Conservation (phyloP, 2,888 invertebrate species). For the Microchrysa polita region DNA sequence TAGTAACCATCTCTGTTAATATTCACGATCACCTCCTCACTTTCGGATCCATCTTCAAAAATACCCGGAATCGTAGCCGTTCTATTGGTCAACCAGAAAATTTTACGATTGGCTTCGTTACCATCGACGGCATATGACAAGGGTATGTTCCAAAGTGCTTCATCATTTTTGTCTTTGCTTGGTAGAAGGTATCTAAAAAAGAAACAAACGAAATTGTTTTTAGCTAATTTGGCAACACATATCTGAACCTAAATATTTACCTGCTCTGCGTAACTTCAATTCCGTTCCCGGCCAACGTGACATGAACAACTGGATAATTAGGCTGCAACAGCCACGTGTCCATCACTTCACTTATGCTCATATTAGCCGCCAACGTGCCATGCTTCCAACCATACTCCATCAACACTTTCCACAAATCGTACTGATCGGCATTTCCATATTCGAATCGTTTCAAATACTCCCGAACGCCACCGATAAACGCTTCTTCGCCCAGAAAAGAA, state of each 20-base stretch:
- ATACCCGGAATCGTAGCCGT: slow-evolving; percentile 58
- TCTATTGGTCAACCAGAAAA: slow-evolving; percentile 58
- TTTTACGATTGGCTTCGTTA: slow-evolving; percentile 59
- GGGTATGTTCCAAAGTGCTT: slow-evolving; percentile 60
- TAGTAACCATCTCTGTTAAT: slow-evolving; percentile 70
- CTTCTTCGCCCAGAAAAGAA: slow-evolving; percentile 72
- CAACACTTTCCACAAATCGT: slow-evolving; percentile 74
- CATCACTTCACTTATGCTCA: slow-evolving; percentile 71
- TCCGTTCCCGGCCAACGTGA: slow-evolving; percentile 63
- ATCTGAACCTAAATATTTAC: slow-evolving; percentile 10
- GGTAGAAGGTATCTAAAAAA: slow-evolving; percentile 57
- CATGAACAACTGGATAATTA: slow-evolving; percentile 74
- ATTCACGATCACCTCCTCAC: slow-evolving; percentile 61
- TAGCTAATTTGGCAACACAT: slow-evolving; percentile 10
- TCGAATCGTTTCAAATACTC: slow-evolving; percentile 67
- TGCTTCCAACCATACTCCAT: slow-evolving; percentile 67
- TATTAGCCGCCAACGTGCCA: slow-evolving; percentile 60
- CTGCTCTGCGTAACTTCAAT: slow-evolving; percentile 60
- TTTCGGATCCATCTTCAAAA: slow-evolving; percentile 55
- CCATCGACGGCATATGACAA: slow-evolving; percentile 61
- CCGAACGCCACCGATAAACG: slow-evolving; percentile 67
- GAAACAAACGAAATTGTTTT: too few relatives aligned
- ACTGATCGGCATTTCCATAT: slow-evolving; percentile 70
- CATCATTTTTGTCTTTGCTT: slow-evolving; percentile 56
- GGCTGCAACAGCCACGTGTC: slow-evolving; percentile 74